Evolutionary conservation across 2,888 invertebrate genomes (phyloP).

Genomic region (Cephalotes varians): DNA sequence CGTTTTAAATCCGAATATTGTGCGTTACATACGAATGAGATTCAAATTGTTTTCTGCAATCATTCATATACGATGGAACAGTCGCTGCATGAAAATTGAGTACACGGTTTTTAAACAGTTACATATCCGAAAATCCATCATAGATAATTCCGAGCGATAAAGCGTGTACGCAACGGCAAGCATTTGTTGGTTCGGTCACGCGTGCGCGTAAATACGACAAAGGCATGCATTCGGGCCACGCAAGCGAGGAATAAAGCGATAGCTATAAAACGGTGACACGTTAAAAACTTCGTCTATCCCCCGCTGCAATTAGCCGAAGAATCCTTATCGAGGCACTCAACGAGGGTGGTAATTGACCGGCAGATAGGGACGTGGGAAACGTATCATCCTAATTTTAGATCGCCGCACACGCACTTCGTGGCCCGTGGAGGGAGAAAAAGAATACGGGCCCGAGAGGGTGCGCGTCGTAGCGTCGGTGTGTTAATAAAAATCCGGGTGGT

Average conservation of each 20-base stretch:
- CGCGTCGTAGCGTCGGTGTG: constrained; percentile 39
- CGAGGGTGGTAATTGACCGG: constrained; percentile 67
- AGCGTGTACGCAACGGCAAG: constrained; percentile 4
- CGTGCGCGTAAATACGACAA: background rate
- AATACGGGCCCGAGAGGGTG: constrained; percentile 21
- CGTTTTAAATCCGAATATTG: background rate
- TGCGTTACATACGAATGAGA: background rate
- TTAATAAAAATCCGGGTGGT: constrained; percentile 70
- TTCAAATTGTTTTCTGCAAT: constrained; percentile 5
- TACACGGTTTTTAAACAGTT: constrained; percentile 24
- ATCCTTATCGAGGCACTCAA: constrained; percentile 59
- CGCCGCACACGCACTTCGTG: constrained; percentile 62
- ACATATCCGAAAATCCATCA: constrained; percentile 16
- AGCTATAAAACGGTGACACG: constrained; percentile 44
- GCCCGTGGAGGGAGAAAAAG: constrained; percentile 38
- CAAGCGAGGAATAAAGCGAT: constrained; percentile 53
- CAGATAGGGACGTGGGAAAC: constrained; percentile 63
- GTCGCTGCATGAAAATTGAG: background rate
- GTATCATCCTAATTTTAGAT: constrained; percentile 72
- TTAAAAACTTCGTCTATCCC: constrained; percentile 47
- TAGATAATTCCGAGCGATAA: constrained; percentile 26
- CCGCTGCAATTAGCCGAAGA: constrained; percentile 51
- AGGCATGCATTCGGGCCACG: constrained; percentile 42
- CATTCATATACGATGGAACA: background rate
- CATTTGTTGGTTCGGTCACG: constrained; percentile 24